Percentiles rank a stretch among this genome's conserved stretches.
Evolutionary conservation across 2,797 vertebrate species (phyloP).

Genomic region (Lithobates pipiens): DNA sequence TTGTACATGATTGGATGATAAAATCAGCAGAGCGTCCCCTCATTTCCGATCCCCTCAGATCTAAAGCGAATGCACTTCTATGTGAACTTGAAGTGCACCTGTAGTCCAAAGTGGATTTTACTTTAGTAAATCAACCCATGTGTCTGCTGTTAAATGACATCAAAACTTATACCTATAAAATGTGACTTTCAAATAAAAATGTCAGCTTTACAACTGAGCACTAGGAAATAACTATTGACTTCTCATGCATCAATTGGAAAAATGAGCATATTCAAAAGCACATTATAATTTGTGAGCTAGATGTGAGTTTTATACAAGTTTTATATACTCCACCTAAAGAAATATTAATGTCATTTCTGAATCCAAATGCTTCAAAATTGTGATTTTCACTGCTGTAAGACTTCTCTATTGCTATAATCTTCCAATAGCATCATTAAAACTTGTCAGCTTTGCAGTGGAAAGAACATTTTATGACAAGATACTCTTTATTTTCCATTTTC

Average conservation of each 20-base stretch:
- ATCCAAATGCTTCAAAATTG: conserved; percentile 36
- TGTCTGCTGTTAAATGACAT: not conserved
- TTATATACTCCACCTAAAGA: conserved; percentile 29
- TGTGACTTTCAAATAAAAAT: conserved; percentile 21
- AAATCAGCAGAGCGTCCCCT: too few species aligned
- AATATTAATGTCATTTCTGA: conserved; percentile 34
- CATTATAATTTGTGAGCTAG: conserved; percentile 30
- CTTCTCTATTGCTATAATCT: conserved; percentile 33
- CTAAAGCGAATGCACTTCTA: too few species aligned
- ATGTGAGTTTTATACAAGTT: conserved; percentile 39
- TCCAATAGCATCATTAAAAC: conserved; percentile 47
- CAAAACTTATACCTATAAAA: not conserved
- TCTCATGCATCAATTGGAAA: conserved; percentile 11
- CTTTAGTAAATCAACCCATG: not conserved
- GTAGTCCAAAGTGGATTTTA: too few species aligned
- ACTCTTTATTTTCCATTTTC: conserved; percentile 50
- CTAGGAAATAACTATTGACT: conserved; percentile 14
- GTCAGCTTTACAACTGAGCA: conserved; percentile 15
- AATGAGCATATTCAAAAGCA: conserved; percentile 3
- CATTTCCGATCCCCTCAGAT: too few species aligned
- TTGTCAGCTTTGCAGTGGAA: conserved; percentile 30
- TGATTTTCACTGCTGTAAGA: conserved; percentile 19
- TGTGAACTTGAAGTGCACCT: too few species aligned
- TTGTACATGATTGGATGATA: too few species aligned
- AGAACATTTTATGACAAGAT: conserved; percentile 43